Percentiles rank a stretch among this genome's conserved stretches.
Evolutionary conservation across 2,113 vertebrate species (phyloP).

Genomic region (Pao palembangensis): DNA sequence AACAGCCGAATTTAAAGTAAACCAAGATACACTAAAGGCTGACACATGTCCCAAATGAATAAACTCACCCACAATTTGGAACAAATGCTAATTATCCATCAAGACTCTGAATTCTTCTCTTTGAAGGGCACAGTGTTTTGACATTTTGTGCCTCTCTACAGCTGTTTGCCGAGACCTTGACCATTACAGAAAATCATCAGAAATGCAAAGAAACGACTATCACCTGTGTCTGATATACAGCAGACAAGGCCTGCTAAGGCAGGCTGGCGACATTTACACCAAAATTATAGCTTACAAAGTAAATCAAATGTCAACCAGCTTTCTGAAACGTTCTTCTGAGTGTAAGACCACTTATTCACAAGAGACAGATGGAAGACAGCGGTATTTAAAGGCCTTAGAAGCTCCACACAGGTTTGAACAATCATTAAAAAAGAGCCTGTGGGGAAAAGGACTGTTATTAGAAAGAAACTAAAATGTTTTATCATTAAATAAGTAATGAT

Average conservation of each 20-base stretch:
- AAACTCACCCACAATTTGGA: not conserved
- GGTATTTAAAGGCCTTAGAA: not conserved
- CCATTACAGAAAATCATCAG: not conserved
- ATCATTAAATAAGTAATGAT: too few species aligned
- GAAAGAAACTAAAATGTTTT: too few species aligned
- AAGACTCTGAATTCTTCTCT: not conserved
- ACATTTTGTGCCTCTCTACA: constrained; percentile 5
- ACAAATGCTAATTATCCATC: not conserved
- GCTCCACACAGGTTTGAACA: not conserved
- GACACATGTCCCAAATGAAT: not conserved
- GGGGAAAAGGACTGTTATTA: too few species aligned
- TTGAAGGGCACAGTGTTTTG: constrained; percentile 12
- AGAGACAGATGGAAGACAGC: not conserved
- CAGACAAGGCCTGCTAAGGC: constrained; percentile 20
- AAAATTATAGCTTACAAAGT: constrained; percentile 10
- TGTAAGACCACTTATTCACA: constrained; percentile 22
- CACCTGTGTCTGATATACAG: not conserved
- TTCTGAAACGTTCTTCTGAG: constrained; percentile 15
- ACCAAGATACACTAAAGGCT: too few species aligned
- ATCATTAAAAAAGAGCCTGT: not conserved
- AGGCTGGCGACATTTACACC: constrained; percentile 8
- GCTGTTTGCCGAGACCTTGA: constrained; percentile 10
- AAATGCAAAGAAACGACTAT: not conserved
- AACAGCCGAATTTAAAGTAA: too few species aligned
- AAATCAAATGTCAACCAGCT: constrained; percentile 7